These are phyloP conservation scores for Diploscapter pachys DNA, from an alignment of 1,140 invertebrate species.

Conservation along the genomic window DNA sequence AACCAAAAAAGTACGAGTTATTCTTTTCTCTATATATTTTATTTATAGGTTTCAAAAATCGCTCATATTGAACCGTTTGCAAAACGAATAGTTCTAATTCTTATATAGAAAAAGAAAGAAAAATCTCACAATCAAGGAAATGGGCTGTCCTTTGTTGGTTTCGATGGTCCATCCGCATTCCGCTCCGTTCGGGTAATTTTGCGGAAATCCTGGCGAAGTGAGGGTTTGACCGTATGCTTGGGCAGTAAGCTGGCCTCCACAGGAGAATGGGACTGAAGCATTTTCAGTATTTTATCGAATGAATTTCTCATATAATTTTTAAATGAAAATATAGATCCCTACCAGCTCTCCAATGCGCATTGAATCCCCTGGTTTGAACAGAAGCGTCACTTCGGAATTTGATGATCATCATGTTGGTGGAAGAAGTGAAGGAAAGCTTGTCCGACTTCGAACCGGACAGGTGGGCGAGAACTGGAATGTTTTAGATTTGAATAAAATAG, in stretches of 20 bases:
- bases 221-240: slow-evolving; percentile 45
- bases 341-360: slow-evolving; percentile 65
- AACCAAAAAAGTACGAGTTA: no score
- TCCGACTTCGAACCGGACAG: slow-evolving; percentile 58
- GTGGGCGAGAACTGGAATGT: slow-evolving; percentile 64
- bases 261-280: slow-evolving; percentile 40
- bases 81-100: background rate
- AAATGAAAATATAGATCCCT: slow-evolving; percentile 32
- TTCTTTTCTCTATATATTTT: no score
- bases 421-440: slow-evolving; percentile 80
- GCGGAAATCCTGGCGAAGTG: slow-evolving; percentile 78
- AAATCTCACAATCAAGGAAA: slow-evolving; percentile 46
- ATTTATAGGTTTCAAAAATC: no score
- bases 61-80: no score
- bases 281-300: background rate
- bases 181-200: slow-evolving; percentile 83
- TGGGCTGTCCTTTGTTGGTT: slow-evolving; percentile 67
- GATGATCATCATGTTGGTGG: slow-evolving; percentile 95
- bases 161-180: slow-evolving; percentile 88
- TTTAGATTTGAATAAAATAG: slow-evolving; percentile 74
- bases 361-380: slow-evolving; percentile 86
- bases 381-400: slow-evolving; percentile 90
- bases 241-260: slow-evolving; percentile 38
- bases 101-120: background rate
- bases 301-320: slow-evolving; percentile 20